These are phyloP conservation scores for Agapornis canus DNA, from an alignment of 2,797 vertebrate species.

Conservation along the genomic window DNA sequence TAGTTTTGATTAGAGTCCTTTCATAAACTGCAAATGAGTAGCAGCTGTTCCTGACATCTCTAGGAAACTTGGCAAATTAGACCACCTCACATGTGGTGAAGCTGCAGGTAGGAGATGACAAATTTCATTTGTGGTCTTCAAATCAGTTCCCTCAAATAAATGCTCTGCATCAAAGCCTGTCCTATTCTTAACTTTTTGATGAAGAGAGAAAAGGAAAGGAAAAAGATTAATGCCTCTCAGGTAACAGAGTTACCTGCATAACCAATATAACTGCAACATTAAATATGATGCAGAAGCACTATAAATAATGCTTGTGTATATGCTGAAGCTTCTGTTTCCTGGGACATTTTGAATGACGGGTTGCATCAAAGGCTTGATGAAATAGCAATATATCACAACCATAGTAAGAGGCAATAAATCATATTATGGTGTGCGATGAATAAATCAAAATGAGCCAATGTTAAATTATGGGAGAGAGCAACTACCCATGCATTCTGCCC, in stretches of 20 bases:
- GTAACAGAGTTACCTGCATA: conserved; percentile 17
- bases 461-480: background rate
- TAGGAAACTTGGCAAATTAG: conserved; percentile 18
- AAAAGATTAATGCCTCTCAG: background rate
- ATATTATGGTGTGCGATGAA: background rate
- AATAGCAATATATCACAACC: conserved; percentile 10
- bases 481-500: background rate
- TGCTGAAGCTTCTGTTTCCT: background rate
- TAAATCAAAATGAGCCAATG: background rate
- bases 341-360: conserved; percentile 13
- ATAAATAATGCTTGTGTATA: background rate
- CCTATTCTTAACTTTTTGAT: conserved; percentile 15
- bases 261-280: background rate
- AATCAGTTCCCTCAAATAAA: conserved; percentile 15
- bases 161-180: background rate
- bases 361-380: conserved; percentile 5
- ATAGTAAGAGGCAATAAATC: background rate
- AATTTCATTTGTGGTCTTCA: background rate
- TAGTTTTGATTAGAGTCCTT: background rate
- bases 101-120: conserved; percentile 19
- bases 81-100: conserved; percentile 1
- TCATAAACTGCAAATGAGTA: background rate
- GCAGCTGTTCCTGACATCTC: background rate
- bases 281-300: background rate
- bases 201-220: conserved; percentile 8